These are phyloP conservation scores for Suricata suricatta DNA, from an alignment of 2,113 vertebrate species.

Conservation along the genomic window DNA sequence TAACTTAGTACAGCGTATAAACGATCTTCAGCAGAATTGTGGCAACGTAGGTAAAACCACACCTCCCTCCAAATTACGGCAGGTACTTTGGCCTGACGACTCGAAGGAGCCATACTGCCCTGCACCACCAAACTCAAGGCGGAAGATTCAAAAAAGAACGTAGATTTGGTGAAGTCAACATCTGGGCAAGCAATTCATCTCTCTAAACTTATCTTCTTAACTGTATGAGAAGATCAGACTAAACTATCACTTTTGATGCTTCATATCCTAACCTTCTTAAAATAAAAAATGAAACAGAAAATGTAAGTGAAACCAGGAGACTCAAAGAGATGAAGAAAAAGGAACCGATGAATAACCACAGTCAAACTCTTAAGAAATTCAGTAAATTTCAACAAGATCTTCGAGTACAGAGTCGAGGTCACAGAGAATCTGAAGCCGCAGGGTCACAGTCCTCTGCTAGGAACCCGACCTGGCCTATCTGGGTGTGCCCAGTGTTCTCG, in stretches of 20 bases:
- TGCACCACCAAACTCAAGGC: background rate
- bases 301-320: constrained; percentile 1
- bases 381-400: background rate
- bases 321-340: background rate
- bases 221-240: background rate
- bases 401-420: background rate
- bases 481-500: background rate
- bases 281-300: background rate
- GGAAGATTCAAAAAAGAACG: background rate
- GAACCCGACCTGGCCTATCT: background rate
- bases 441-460: background rate
- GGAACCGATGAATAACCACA: background rate
- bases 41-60: background rate
- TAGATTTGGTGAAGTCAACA: background rate
- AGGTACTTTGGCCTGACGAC: background rate
- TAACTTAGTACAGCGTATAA: background rate
- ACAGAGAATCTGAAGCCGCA: background rate
- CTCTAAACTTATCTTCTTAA: background rate
- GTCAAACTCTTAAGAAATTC: background rate
- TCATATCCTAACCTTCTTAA: background rate
- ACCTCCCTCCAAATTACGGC: background rate
- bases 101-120: background rate
- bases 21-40: background rate
- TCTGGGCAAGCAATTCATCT: background rate
- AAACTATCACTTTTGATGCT: background rate